Evolutionary conservation across 2,888 invertebrate species (phyloP), one percentile per base, ranked within the genome.

Genomic region (Rotaria socialis): DNA sequence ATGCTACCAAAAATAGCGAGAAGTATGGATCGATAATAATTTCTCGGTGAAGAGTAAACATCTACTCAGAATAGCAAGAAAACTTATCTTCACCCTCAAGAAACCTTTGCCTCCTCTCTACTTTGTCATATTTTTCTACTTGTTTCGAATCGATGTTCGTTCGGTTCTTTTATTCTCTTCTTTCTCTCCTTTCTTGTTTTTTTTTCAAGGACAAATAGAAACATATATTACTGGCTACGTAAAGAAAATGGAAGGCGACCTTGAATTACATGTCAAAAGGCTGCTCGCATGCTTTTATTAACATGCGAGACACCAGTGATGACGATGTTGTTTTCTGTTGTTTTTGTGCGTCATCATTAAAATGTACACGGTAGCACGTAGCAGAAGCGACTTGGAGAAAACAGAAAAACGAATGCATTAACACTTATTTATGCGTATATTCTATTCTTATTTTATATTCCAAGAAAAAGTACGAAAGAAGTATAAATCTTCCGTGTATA

Each of bases 251-350:
- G 19, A 16, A 14, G 67, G 19, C 67, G 67, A 35, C 67, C 67
- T 67, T 67, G 67, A 67, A 67, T 35, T 41, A 67, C 19, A 67
- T 67, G 67, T 67, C 67, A 67, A 67, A 67, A 67, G 67, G 67
- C 67, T 67, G 35, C 41, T 16, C 67, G 35, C 67, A 16, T 67
- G 67, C 35, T 67, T 67, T 16, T 27, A 19, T 27, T 67, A 67
- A 27, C 35, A 27, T 27, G 67, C 35, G 35, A 16, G 27, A 67
- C 27, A 35, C 35, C 19, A 41, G 19, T 19, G 6, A 67, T 35
- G 19, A 19, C 35, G 4, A 35, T 67, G 41, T 67, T 67, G 67
- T 41, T 35, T 35, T 5, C 35, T 67, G 67, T 67, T 67, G 67
- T 67, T 67, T 67, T 67, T 67, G 14, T 41, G 35, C 35, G 67